Base-by-base conservation (phyloP, 2,888 invertebrate genomes). In the Apoda limacodes region DNA sequence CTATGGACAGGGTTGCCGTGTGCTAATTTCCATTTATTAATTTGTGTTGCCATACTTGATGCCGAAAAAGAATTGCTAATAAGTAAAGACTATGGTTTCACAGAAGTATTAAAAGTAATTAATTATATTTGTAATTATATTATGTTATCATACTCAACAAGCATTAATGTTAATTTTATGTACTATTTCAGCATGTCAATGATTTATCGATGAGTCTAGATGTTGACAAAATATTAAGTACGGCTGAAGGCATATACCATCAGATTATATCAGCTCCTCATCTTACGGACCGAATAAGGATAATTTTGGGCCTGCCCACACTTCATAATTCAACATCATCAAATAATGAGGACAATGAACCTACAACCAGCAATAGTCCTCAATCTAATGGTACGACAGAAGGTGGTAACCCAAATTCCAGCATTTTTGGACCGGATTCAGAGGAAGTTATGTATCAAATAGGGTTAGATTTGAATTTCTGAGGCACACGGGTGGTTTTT, bases 1-100 rank as follows among this genome's bases (percentile, higher is more conserved):
- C 63, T 98, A 4, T 98, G 98, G 98, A 97, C 98, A 0, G 92
- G 90, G 39, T 74, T 93, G 52, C 98, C 98, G 0, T 98, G 98
- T 59, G 85, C 89, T 42, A 97, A 97, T 70, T 99, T 98, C 69
- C 96, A 98, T 65, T 78, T 99, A 28, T 74, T 99, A n/a, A 82
- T 98, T 30, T 93, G 93, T 57, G 88, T 94, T 34, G 95, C 98
- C 30, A 93, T 99, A 60, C 83, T 99, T 32, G 96, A 96, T 48
- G 86, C 89, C 4, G 93, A 98, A 64, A 93, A 92, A 48, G 85
- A 87, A 37, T 84, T 88, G 12, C 84, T 99, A n/a, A 95, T 98
- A 54, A 91, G 91, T 50, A 93, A 91, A 62, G 87, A 90, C 52
- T 98, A 92, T 68, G 97, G 96, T 32, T 93, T 98, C 59, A 97